A percentile compares a stretch with the other conserved stretches of the same genome.
Conservation (phyloP, 2,797 vertebrate genomes). For the Sternarchorhynchus goeldii region DNA sequence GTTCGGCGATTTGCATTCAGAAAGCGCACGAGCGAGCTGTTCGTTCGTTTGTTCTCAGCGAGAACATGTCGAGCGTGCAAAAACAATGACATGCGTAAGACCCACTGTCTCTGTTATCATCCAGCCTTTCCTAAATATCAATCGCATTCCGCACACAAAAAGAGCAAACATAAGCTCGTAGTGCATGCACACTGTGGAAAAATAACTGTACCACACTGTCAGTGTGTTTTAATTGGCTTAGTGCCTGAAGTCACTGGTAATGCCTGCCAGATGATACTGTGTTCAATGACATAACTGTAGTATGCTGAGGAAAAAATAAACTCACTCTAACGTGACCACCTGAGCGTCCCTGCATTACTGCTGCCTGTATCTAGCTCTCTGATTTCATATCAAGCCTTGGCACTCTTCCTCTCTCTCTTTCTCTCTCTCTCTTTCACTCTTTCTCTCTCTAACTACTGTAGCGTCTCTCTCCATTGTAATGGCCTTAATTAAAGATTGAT, state of each 20-base stretch:
- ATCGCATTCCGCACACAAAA: conserved; percentile 9
- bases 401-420: conserved; percentile 19
- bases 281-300: conserved; percentile 11
- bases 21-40: conserved; percentile 36
- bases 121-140: conserved; percentile 45
- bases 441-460: conserved; percentile 57
- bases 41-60: conserved; percentile 40
- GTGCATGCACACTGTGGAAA: conserved; percentile 7
- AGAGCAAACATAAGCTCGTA: not conserved
- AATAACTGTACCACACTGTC: not conserved
- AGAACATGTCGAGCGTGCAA: conserved; percentile 38
- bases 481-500: conserved; percentile 78
- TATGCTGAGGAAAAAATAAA: conserved; percentile 36
- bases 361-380: conserved; percentile 23
- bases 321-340: conserved; percentile 27
- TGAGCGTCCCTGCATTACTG: not conserved
- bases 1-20: conserved; percentile 41
- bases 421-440: conserved; percentile 53
- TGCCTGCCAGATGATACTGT: conserved; percentile 24
- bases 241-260: conserved; percentile 13
- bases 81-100: conserved; percentile 47
- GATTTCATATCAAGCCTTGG: conserved; percentile 38
- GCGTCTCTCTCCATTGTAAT: conserved; percentile 65
- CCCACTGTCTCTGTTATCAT: conserved; percentile 26
- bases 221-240: conserved; percentile 1